Percentiles rank a stretch among this genome's conserved stretches.
phyloP scores from a whole-genome alignment of 2,113 vertebrate genomes.

The Otocyon megalotis region DNA sequence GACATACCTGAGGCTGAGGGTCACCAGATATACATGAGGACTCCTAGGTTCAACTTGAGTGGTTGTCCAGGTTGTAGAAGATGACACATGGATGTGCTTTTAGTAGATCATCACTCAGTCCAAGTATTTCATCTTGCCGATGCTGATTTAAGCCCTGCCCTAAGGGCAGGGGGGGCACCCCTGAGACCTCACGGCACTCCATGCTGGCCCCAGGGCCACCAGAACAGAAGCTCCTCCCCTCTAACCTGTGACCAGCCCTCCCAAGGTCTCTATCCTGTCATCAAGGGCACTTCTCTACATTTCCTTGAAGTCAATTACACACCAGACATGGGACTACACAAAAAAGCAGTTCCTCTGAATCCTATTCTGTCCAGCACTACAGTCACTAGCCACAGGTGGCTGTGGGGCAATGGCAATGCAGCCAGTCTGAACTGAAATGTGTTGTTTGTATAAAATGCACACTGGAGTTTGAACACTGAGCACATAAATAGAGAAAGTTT shows the following conservation, averaged over 20 bases:
- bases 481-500: background rate
- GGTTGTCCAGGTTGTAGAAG: background rate
- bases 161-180: background rate
- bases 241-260: background rate
- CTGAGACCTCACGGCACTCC: accelerated
- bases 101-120: accelerated
- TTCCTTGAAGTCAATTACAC: background rate
- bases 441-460: accelerated
- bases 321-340: accelerated
- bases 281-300: background rate
- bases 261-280: background rate
- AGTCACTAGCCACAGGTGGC: accelerated
- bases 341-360: background rate
- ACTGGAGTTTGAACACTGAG: accelerated
- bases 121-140: background rate
- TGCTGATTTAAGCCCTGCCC: background rate
- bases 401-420: accelerated
- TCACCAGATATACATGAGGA: no score
- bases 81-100: accelerated
- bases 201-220: accelerated
- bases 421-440: accelerated
- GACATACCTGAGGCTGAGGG: background rate
- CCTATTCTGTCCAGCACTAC: accelerated
- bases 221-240: background rate
- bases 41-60: accelerated